Base-by-base conservation (phyloP, 2,888 invertebrate species). In the Drosophila prolongata region DNA sequence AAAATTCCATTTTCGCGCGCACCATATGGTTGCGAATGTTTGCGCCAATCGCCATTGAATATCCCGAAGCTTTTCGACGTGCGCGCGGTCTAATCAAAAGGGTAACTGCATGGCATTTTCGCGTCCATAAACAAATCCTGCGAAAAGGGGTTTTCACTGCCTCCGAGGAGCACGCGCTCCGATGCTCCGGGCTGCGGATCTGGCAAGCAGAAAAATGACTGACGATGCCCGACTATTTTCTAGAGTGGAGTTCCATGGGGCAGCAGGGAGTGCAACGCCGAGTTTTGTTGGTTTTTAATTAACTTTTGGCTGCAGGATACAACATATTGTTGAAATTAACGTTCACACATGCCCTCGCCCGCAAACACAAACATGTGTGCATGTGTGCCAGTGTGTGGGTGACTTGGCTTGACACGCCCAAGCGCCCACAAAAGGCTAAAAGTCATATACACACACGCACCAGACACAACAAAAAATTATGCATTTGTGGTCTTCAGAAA, bases 231-330 rank as follows among this genome's bases (percentile, higher is more conserved):
- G 30, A 54, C 78, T 69, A 73, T 75, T 47, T 77, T 70, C 78
- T 62, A 13, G 56, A 37, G 50, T 52, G 11, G 11, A 16, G 10
- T 14, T n/a, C 30, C 34, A 34, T n/a, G 57, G 42, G 54, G 30
- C 40, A 43, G 67, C 16, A 16, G 16, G 68, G 57, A 70, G 64
- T 82, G 86, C 74, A 70, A 57, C 78, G 76, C 78, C 75, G 79
- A 90, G 91, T 91, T 89, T 91, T 92, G 92, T 92, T 92, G 91
- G 92, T 91, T 92, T 92, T 92, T 92, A 92, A 92, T 92, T 92
- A 92, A 92, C 92, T 92, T 91, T 90, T 91, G 89, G 91, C 92
- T 92, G 82, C 87, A 89, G 91, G 91, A 87, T 89, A 88, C 87
- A 90, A 86, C 91, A 91, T 90, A 90, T 91, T 90, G 89, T 86